phyloP scores from a whole-genome alignment of 1,140 invertebrate species.

The Triops cancriformis region DNA sequence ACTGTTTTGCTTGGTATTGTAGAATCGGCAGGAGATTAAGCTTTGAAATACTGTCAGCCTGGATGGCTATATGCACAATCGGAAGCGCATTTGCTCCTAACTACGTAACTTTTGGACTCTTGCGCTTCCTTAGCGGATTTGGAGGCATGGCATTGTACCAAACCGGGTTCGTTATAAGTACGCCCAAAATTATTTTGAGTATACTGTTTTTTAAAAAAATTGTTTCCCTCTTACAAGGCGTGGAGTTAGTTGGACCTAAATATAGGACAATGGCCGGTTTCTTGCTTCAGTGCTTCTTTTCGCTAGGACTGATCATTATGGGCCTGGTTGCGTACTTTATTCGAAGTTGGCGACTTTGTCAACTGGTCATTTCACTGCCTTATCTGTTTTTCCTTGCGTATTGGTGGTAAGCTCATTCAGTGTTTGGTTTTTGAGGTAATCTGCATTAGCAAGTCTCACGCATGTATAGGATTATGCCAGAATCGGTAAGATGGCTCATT shows the following conservation, averaged over 20 bases:
- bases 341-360: slow-evolving; percentile 25
- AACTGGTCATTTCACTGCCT: slow-evolving; percentile 22
- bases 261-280: slow-evolving; percentile 17
- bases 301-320: slow-evolving; percentile 9
- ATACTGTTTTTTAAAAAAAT: background rate
- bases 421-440: background rate
- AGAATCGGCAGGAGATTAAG: background rate
- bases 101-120: background rate
- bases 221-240: slow-evolving; percentile 8
- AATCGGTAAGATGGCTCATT: slow-evolving; percentile 28
- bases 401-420: slow-evolving; percentile 23
- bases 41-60: slow-evolving; percentile 10
- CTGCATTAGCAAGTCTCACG: background rate
- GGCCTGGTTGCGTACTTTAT: slow-evolving; percentile 26
- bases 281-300: slow-evolving; percentile 23
- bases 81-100: slow-evolving; percentile 18
- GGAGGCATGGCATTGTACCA: slow-evolving; percentile 19
- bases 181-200: background rate
- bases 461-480: slow-evolving; percentile 18
- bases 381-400: slow-evolving; percentile 23
- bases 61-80: background rate
- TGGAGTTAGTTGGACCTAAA: slow-evolving; percentile 16
- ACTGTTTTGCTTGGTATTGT: background rate
- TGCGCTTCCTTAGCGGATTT: slow-evolving; percentile 25
- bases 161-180: slow-evolving; percentile 22